Conservation (phyloP, 2,797 vertebrate species). For the Yasuhikotakia modesta region DNA sequence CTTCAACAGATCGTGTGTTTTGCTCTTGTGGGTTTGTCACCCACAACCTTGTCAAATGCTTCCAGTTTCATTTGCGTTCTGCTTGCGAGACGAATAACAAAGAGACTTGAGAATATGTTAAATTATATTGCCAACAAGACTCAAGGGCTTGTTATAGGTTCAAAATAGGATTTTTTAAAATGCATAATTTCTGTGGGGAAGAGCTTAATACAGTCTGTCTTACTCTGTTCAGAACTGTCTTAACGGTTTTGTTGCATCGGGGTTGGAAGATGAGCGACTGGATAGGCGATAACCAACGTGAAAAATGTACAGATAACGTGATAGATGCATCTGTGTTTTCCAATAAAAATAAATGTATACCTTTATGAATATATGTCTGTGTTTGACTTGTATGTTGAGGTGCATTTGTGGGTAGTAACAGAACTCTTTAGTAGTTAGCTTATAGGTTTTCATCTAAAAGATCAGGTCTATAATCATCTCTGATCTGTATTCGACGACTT, state of each 20-base stretch:
- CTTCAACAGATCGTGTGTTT: constrained; percentile 66
- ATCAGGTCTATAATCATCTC: not conserved
- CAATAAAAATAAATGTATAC: constrained; percentile 59
- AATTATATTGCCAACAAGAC: constrained; percentile 15
- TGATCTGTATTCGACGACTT: constrained; percentile 5
- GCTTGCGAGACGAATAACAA: constrained; percentile 66
- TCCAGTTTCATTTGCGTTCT: constrained; percentile 63
- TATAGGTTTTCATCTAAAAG: not conserved
- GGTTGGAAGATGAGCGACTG: constrained; percentile 1
- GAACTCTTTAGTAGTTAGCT: not conserved
- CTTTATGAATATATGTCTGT: constrained; percentile 46
- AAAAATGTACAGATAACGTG: constrained; percentile 52
- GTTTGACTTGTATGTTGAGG: constrained; percentile 19
- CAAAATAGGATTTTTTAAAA: constrained; percentile 24
- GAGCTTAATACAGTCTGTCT: constrained; percentile 24
- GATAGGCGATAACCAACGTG: constrained; percentile 29
- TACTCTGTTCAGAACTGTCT: constrained; percentile 16
- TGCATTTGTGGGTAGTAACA: not conserved
- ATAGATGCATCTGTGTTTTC: constrained; percentile 54
- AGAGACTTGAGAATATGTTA: not conserved
- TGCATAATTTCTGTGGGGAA: constrained; percentile 25
- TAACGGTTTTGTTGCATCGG: constrained; percentile 4
- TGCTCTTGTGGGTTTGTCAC: constrained; percentile 70
- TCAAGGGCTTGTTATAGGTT: constrained; percentile 40
- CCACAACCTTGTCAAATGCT: constrained; percentile 70